Evolutionary conservation across 2,797 vertebrate genomes (phyloP).

Genomic region (Manis crassicaudata): DNA sequence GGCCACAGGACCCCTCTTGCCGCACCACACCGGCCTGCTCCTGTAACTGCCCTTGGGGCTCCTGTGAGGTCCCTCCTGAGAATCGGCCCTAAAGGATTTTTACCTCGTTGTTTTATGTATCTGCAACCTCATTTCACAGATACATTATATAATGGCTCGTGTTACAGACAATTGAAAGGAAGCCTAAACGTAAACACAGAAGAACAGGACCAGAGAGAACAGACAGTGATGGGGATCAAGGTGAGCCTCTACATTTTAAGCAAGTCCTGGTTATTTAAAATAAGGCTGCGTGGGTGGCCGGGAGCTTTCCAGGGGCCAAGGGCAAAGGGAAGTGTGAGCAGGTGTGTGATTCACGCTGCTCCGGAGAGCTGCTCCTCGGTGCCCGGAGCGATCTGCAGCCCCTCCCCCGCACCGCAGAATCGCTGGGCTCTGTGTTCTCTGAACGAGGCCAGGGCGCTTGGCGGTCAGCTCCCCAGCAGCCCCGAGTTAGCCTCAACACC

Average conservation of each 20-base stretch:
- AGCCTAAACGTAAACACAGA: not conserved
- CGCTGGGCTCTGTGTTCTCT: too few relatives aligned
- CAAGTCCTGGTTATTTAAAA: not conserved
- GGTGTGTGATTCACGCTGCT: not conserved
- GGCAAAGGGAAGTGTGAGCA: not conserved
- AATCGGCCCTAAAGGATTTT: not conserved
- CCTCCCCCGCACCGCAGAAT: not conserved
- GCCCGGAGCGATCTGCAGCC: accelerated
- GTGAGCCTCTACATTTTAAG: not conserved
- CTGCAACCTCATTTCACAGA: not conserved
- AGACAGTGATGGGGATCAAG: not conserved
- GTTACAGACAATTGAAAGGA: not conserved
- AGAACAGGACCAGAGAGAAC: not conserved
- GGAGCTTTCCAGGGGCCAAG: not conserved
- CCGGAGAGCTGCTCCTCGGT: not conserved
- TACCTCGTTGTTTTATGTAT: not conserved
- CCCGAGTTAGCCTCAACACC: not conserved
- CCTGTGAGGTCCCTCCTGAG: accelerated
- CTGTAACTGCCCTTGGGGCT: not conserved
- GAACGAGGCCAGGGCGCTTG: not conserved
- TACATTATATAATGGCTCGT: not conserved
- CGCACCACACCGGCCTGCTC: too few relatives aligned
- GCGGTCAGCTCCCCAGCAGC: not conserved
- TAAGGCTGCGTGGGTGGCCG: not conserved
- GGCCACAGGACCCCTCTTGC: not conserved